phyloP scores from a whole-genome alignment of 2,888 invertebrate genomes.

The Pseudanteris insignis region DNA sequence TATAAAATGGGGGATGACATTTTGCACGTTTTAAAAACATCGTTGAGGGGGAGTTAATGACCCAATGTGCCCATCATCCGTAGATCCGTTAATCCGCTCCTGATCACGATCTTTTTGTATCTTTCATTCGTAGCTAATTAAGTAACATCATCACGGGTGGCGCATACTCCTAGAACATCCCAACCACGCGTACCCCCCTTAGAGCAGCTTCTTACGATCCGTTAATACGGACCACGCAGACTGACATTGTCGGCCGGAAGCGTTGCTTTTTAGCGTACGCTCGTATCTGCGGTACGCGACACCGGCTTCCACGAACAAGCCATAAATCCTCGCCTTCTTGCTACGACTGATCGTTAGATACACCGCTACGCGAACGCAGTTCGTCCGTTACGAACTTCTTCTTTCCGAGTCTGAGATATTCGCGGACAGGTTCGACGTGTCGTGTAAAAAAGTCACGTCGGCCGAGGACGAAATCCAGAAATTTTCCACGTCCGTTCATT shows the following conservation, averaged over 20 bases:
- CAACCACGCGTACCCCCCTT: too few species aligned
- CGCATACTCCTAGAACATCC: neutral
- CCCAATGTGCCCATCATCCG: too few species aligned
- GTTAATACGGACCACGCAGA: too few species aligned
- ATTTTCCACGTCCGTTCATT: conserved; percentile 28
- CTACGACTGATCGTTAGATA: conserved; percentile 36
- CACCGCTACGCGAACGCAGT: conserved; percentile 42
- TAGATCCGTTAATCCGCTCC: too few species aligned
- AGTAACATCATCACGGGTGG: too few species aligned
- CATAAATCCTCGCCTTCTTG: conserved; percentile 47
- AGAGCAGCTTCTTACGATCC: too few species aligned
- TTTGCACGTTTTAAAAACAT: too few species aligned
- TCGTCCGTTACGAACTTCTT: conserved; percentile 47
- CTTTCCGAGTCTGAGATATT: conserved; percentile 37
- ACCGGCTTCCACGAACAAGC: conserved; percentile 47
- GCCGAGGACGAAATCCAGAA: conserved; percentile 46
- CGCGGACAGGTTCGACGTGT: conserved; percentile 50
- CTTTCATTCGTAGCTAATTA: too few species aligned
- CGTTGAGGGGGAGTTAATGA: too few species aligned
- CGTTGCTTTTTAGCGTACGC: conserved; percentile 21
- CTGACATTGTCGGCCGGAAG: neutral
- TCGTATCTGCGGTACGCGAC: conserved; percentile 49
- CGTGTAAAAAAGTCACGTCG: conserved; percentile 52
- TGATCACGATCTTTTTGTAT: too few species aligned
- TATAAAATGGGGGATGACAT: too few species aligned